Percentiles rank a stretch among this genome's conserved stretches.
Conservation (phyloP, 2,113 vertebrate genomes). For the Pollimyrus isidori region DNA sequence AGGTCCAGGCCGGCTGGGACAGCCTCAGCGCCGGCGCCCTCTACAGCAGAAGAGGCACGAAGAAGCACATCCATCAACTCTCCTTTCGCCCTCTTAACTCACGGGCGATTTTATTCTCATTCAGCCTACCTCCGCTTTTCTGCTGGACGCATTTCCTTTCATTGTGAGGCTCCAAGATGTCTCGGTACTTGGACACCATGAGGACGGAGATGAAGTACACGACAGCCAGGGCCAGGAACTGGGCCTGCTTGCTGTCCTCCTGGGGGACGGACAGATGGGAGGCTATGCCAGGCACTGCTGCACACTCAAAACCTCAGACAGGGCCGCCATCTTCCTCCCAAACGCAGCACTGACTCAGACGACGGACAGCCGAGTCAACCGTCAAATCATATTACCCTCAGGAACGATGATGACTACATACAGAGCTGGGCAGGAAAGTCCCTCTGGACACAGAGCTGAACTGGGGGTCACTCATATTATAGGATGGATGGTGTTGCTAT, state of each 20-base stretch:
- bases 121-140: conserved; percentile 55
- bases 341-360: not conserved
- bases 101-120: not conserved
- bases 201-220: conserved; percentile 98
- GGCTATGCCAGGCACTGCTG: conserved; percentile 12
- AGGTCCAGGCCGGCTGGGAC: conserved; percentile 42
- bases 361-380: not conserved
- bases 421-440: not conserved
- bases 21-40: not conserved
- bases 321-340: not conserved
- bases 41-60: not conserved
- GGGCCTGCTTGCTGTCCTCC: conserved; percentile 99
- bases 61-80: not conserved
- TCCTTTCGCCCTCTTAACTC: not conserved
- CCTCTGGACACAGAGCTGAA: not conserved
- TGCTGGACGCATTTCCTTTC: conserved; percentile 62
- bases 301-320: conserved; percentile 34
- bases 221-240: conserved; percentile 93
- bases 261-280: conserved; percentile 47
- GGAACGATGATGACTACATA: not conserved
- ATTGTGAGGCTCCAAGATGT: conserved; percentile 92
- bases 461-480: not conserved
- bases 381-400: not conserved
- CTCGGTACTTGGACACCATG: conserved; percentile 98
- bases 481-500: not conserved